Evolutionary conservation across 2,113 vertebrate genomes (phyloP), one percentile per base, ranked within the genome.

Genomic region (Diadophis punctatus): DNA sequence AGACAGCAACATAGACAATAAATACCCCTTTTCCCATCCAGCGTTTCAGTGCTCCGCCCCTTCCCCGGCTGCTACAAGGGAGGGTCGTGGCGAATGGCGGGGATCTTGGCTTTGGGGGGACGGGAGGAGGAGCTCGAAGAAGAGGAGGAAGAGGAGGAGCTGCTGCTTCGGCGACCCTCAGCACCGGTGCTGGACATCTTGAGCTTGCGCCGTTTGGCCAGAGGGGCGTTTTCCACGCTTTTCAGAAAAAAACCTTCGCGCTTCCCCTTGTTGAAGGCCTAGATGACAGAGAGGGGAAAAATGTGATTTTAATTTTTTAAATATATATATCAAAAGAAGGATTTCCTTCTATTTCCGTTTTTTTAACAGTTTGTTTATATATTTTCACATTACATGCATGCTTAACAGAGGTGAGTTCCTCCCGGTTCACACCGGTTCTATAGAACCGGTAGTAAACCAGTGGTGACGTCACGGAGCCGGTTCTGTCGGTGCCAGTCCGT

Each of bases 231-330:
- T 96, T 99, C 98, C 27, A 99, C 98, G 1, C 98, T 99, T 97
- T 99, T 99, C 90, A 99, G 96, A 92, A 99, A 99, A 95, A 99
- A 98, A 74, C 98, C 98, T 91, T 99, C 98, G 1, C 98, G 97
- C 91, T 98, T 99, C 25, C 98, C 98, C 1, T 98, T 97, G 97
- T 99, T 99, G 93, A 99, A 99, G 1, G 98, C 98, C 98, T 99
- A 95, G 10, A 0, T 4, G 86, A 12, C 46, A 11, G 6, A 25
- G 20, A 3, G 8, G 1, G 7, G 18, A 10, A 22, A 39, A 53
- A 25, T 43, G 8, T 49, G 18, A 34, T 53, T 23, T 58, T 23
- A 56, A 56, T 8, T 74, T 34, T 74, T 23, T 14, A 0, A 3
- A 2, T 52, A 52, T 53, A 53, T 53, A 18, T 4, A 39, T 22